A percentile compares a stretch with the other conserved stretches of the same genome.
Evolutionary conservation across 2,888 invertebrate species (phyloP).

Genomic region (Brachylomia viminalis): DNA sequence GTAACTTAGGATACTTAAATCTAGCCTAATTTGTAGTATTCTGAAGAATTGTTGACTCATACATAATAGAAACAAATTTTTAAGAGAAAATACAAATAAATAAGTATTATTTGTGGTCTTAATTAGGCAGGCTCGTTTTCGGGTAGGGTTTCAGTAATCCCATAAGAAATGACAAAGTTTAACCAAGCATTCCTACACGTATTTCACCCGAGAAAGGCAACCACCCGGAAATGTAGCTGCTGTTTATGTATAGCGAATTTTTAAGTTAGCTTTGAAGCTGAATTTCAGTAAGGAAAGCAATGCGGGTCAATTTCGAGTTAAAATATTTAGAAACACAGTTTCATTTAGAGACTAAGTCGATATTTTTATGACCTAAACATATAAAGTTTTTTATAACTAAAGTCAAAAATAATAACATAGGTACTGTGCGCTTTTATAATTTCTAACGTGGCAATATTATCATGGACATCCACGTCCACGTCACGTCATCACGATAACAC

Average conservation of each 20-base stretch:
- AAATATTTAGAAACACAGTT: background rate
- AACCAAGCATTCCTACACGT: conserved; percentile 4
- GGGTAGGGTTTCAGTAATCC: conserved; percentile 19
- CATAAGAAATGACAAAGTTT: conserved; percentile 21
- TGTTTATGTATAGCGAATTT: background rate
- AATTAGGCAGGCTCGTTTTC: conserved; percentile 6
- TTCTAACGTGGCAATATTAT: too few relatives aligned
- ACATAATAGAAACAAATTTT: background rate
- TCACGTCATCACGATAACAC: too few relatives aligned
- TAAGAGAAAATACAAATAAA: background rate
- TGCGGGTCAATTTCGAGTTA: background rate
- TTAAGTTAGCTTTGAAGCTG: background rate
- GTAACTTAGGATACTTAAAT: conserved; percentile 3
- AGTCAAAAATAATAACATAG: too few relatives aligned
- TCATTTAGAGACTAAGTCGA: background rate
- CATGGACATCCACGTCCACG: too few relatives aligned
- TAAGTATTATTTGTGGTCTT: background rate
- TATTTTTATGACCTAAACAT: background rate
- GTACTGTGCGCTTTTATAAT: too few relatives aligned
- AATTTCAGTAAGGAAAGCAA: conserved; percentile 1
- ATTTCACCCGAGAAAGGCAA: conserved; percentile 2
- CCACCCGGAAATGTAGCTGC: background rate
- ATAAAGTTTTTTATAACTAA: background rate
- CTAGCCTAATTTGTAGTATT: conserved; percentile 2
- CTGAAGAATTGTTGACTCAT: background rate